phyloP scores from a whole-genome alignment of 2,113 vertebrate genomes.

The Trematocara unimaculatum region DNA sequence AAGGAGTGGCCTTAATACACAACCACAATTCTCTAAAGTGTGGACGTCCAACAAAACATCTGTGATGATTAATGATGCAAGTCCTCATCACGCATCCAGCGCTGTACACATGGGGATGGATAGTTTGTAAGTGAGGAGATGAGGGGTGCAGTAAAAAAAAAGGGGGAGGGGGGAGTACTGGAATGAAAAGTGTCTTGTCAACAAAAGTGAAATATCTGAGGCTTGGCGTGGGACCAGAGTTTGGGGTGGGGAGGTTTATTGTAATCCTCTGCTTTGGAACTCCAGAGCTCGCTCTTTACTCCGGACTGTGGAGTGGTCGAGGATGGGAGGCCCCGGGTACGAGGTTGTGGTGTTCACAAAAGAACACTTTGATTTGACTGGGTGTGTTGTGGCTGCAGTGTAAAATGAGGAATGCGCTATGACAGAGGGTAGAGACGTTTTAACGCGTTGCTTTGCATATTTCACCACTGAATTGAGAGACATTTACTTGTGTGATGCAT shows the following conservation, averaged over 20 bases:
- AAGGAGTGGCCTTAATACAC: constrained; percentile 21
- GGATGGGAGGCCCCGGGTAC: constrained; percentile 8
- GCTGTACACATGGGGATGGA: constrained; percentile 54
- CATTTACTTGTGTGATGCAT: not conserved
- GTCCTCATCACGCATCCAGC: constrained; percentile 28
- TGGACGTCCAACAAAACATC: constrained; percentile 53
- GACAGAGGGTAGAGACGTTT: not conserved
- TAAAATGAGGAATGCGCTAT: not conserved
- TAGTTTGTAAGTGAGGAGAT: constrained; percentile 50
- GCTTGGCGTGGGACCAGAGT: constrained; percentile 49
- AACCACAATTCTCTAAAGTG: constrained; percentile 27
- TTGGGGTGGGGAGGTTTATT: constrained; percentile 51
- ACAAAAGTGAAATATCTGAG: constrained; percentile 67
- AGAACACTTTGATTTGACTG: not conserved
- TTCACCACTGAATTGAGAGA: not conserved
- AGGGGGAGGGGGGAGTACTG: not conserved
- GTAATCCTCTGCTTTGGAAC: constrained; percentile 47
- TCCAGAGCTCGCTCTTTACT: not conserved
- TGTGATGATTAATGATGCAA: constrained; percentile 40
- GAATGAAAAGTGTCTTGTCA: constrained; percentile 65
- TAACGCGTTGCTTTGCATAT: not conserved
- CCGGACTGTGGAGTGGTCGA: not conserved
- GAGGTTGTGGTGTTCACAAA: not conserved
- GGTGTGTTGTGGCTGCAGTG: not conserved
- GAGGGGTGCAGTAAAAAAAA: constrained; percentile 8